Conservation (phyloP, 1,140 invertebrate species). For the Caenorhabditis remanei region DNA sequence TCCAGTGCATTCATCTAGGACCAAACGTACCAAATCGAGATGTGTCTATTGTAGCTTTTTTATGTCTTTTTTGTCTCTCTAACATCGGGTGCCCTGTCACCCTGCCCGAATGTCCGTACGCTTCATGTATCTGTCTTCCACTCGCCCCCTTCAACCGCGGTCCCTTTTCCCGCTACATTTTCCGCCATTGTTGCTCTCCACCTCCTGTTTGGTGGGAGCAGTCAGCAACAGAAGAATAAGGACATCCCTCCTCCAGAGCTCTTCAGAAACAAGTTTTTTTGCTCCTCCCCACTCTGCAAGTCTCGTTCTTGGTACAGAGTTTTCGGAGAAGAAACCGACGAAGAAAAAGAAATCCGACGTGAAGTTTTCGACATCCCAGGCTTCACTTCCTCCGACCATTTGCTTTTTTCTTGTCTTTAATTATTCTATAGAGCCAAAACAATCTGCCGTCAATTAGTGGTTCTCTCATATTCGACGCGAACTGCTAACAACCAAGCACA, state of each 20-base stretch:
- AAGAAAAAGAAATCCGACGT: background rate
- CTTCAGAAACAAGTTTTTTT: slow-evolving; percentile 48
- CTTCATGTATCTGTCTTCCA: slow-evolving; percentile 48
- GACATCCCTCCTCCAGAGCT: slow-evolving; percentile 8
- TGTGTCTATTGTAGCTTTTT: slow-evolving; percentile 22
- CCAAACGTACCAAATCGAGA: slow-evolving; percentile 18
- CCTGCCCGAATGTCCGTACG: background rate
- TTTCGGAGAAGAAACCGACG: background rate
- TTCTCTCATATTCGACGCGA: background rate
- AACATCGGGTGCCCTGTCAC: background rate
- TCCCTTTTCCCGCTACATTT: background rate
- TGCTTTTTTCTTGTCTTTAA: background rate
- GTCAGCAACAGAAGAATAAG: background rate
- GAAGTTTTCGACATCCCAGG: background rate
- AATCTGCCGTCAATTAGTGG: slow-evolving; percentile 48
- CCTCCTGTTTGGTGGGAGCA: slow-evolving; percentile 17
- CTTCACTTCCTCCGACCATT: slow-evolving; percentile 9
- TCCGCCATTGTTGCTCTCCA: slow-evolving; percentile 17
- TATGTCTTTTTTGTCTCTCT: background rate
- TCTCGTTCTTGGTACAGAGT: background rate
- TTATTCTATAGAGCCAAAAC: slow-evolving; percentile 32
- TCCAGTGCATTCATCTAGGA: background rate
- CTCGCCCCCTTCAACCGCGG: background rate
- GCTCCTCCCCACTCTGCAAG: background rate
- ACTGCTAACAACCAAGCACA: background rate